Base-by-base conservation (phyloP, 2,113 vertebrate genomes). In the Podarcis muralis region DNA sequence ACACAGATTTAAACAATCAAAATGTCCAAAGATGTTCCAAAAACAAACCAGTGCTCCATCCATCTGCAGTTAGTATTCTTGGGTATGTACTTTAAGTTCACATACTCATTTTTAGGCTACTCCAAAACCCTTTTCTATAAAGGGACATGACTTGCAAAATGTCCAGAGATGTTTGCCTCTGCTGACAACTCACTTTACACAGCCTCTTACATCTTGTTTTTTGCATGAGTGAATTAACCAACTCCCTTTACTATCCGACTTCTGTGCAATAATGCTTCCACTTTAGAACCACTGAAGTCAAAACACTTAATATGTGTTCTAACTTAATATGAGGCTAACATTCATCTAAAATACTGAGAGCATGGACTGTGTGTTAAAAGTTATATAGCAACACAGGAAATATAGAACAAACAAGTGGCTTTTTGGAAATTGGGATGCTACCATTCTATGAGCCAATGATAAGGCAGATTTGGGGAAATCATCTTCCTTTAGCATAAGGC, bases 281-380 rank as follows among this genome's bases (percentile, higher is more conserved):
- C n/a, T 81, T 81, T 81, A 83, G 16, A 40, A 8, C 68, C 62
- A 71, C 37, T 43, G 66, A 78, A 43, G 80, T 87, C 16, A 78
- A 53, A 69, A 13, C 27, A 30, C 12, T 3, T 69, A 43, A 68
- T 66, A 66, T 62, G 18, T 53, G 48, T 53, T 53, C 48, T 48
- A 86, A 22, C 72, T 43, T n/a, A 27, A 9, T 5, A 5, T 32
- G 27, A 86, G 2, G 9, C 11, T 20, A n/a, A 66, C 78, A 74
- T 2, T n/a, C 79, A 81, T 69, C 75, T 8, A 57, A 79, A 53
- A 15, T 0, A 15, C 18, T 0, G 0, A 0, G 0, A 23, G 48
- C 57, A 62, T 0, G 0, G 1, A 81, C 43, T 74, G 53, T 35
- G 27, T 1, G 1, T 62, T 0, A 57, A 53, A 13, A 57, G 30